Conservation (phyloP, 1,140 invertebrate species). For the Anthonomus grandis region DNA sequence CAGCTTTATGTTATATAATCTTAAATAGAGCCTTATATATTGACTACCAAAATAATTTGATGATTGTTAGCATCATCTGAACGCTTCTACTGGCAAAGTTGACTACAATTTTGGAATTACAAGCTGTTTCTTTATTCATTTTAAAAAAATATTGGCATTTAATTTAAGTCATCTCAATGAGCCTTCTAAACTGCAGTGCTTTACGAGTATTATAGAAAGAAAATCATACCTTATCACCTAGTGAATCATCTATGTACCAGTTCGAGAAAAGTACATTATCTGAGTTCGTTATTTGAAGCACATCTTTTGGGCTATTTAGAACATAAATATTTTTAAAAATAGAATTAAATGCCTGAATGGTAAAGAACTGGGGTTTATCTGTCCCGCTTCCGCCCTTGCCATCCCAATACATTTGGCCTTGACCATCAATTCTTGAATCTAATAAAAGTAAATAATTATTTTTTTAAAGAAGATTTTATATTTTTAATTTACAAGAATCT, state of each 20-base stretch:
- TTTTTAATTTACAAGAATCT: background rate
- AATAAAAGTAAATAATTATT: background rate
- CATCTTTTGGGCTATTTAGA: background rate
- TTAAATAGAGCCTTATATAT: too few species aligned
- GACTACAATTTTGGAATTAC: too few species aligned
- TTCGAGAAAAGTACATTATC: background rate
- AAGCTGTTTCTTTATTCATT: too few species aligned
- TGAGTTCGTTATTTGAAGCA: conserved; percentile 12
- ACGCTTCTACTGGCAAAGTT: too few species aligned
- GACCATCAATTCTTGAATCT: conserved; percentile 5
- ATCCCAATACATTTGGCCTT: conserved; percentile 14
- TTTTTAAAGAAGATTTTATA: background rate
- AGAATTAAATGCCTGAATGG: conserved; percentile 12
- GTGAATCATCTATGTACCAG: conserved; percentile 2
- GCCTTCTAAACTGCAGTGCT: background rate
- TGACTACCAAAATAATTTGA: too few species aligned
- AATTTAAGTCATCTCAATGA: too few species aligned
- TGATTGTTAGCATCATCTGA: too few species aligned
- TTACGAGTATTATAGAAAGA: background rate
- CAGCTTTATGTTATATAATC: too few species aligned
- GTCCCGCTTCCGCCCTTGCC: conserved; percentile 5
- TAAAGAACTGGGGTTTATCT: conserved; percentile 12
- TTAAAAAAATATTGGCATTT: too few species aligned
- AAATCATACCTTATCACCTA: conserved; percentile 1
- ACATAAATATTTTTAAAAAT: background rate